Percentiles rank a stretch among this genome's conserved stretches.
Conservation (phyloP, 1,140 invertebrate species). For the Aphaenogaster ashmeadi region DNA sequence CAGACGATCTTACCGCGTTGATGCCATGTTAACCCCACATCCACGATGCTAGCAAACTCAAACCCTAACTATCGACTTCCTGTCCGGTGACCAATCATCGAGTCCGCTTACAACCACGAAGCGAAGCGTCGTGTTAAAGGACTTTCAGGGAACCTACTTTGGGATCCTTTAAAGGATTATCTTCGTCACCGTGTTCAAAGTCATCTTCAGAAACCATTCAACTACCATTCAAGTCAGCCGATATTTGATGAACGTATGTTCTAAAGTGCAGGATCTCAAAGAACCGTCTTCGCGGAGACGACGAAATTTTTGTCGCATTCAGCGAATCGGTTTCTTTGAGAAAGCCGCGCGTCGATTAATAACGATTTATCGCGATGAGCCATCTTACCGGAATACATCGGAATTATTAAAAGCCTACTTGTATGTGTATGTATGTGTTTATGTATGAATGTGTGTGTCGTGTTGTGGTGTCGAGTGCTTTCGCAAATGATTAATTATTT, state of each 20-base stretch:
- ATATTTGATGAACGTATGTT: conserved; percentile 59
- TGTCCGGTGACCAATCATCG: conserved; percentile 55
- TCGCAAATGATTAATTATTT: conserved; percentile 64
- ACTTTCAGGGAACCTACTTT: conserved; percentile 49
- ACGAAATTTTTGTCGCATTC: conserved; percentile 53
- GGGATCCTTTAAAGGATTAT: conserved; percentile 66
- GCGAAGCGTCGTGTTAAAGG: conserved; percentile 54
- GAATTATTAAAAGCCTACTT: conserved; percentile 51
- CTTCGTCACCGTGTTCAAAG: conserved; percentile 38
- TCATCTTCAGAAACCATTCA: conserved; percentile 38
- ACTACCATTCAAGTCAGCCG: conserved; percentile 54
- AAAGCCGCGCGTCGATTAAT: conserved; percentile 38
- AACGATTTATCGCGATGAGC: conserved; percentile 67
- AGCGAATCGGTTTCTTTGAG: conserved; percentile 63
- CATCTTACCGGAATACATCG: conserved; percentile 33
- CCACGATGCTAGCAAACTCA: conserved; percentile 38
- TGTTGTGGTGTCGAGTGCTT: background rate
- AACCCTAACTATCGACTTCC: conserved; percentile 49
- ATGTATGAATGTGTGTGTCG: background rate
- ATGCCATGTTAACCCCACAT: conserved; percentile 8
- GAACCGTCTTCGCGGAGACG: conserved; percentile 10
- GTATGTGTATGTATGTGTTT: background rate
- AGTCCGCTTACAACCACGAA: conserved; percentile 57
- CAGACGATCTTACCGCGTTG: conserved; percentile 1
- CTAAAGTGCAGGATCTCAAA: conserved; percentile 12